Evolutionary conservation across 1,140 invertebrate species (phyloP), one percentile per base, ranked within the genome.

Genomic region (Bombus huntii): DNA sequence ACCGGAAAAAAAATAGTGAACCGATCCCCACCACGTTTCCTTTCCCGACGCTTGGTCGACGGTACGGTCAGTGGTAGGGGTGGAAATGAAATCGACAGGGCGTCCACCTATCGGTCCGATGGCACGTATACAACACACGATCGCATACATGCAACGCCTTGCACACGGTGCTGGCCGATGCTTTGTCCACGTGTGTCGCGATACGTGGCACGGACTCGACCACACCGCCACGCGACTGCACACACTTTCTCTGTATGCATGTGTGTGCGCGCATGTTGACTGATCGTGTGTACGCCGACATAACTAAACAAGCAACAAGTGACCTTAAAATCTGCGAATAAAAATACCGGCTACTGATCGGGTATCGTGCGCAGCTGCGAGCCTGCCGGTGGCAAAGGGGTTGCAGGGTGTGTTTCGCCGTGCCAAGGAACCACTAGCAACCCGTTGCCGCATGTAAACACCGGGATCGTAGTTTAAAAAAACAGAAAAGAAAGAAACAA

Each of bases 231-330:
- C 59, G 3, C 22, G 37, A 31, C 39, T 65, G 70, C 76, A 84
- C 74, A 13, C 86, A 65, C 72, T 53, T 62, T 57, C 57, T 34
- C 9, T 39, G 15, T 42, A 25, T 37, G 39, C 34, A 12, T 47
- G 65, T 78, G 72, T 62, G 66, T 31, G 77, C 31, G 65, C 68
- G 80, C 78, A 88, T 89, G 89, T 88, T 82, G 72, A 71, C 79
- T 83, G 79, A 80, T 81, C 87, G 90, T 88, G 85, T 90, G 81
- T 89, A 90, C 84, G 82, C 75, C 88, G 91, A 94, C 93, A 94
- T 93, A 93, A 93, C 93, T 93, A 94, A 94, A 94, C 93, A 94
- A 94, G 94, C 94, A 94, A 94, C 94, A 94, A 94, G 94, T 94
- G 94, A 94, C 93, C 92, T 94, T 94, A 93, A 94, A 94, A 94